These are phyloP conservation scores for Ruditapes philippinarum DNA, from an alignment of 1,140 invertebrate species.

Conservation along the genomic window DNA sequence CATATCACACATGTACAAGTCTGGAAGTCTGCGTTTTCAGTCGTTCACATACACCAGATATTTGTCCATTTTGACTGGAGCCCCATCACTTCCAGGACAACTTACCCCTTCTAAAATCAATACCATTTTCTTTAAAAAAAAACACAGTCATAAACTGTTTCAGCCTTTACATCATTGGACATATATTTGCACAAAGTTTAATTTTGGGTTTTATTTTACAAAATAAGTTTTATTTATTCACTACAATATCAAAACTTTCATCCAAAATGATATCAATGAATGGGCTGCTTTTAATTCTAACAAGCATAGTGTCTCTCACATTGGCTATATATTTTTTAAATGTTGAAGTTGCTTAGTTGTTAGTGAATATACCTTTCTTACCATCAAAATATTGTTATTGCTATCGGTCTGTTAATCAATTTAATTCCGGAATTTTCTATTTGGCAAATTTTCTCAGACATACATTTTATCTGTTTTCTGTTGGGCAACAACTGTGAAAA, in stretches of 20 bases:
- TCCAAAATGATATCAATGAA: neutral
- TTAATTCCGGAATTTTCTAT: neutral
- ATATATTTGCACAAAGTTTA: neutral
- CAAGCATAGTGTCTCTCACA: neutral
- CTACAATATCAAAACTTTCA: conserved; percentile 1
- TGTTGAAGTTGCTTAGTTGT: neutral
- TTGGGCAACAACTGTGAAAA: neutral
- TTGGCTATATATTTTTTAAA: neutral
- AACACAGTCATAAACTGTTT: conserved; percentile 1
- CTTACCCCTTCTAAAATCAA: neutral
- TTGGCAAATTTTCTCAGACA: neutral
- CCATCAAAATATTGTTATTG: neutral
- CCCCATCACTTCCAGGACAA: conserved; percentile 7
- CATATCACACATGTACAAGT: neutral
- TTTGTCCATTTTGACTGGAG: neutral
- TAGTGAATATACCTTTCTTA: neutral
- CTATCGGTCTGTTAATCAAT: neutral
- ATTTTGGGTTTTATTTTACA: neutral
- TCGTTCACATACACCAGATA: neutral
- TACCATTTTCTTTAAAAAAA: conserved; percentile 7
- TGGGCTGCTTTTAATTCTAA: neutral
- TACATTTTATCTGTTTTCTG: neutral
- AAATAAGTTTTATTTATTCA: neutral
- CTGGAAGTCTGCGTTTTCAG: neutral
- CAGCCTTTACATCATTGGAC: neutral